A percentile compares a stretch with the other conserved stretches of the same genome.
phyloP scores from a whole-genome alignment of 2,888 invertebrate species.

The Octodonta nipae region DNA sequence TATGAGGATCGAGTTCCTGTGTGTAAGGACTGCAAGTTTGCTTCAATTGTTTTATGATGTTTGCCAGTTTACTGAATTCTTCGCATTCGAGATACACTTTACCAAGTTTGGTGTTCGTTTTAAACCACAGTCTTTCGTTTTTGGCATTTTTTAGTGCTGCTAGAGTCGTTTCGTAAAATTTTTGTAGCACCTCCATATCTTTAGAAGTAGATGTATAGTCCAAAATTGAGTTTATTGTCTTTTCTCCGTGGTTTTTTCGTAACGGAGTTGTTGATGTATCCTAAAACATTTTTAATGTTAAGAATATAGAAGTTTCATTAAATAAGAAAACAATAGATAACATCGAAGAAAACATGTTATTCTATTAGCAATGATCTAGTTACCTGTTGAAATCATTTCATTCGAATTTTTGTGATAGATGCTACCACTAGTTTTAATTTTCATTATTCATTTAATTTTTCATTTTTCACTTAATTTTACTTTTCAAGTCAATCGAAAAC shows the following conservation, averaged over 20 bases:
- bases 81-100: constrained; percentile 92
- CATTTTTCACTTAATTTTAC: no score
- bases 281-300: no score
- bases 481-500: no score
- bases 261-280: constrained; percentile 95
- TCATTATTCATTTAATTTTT: no score
- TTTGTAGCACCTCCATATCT: constrained; percentile 68
- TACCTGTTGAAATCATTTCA: no score
- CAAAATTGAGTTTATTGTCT: constrained; percentile 96
- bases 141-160: constrained; percentile 91
- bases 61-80: constrained; percentile 81
- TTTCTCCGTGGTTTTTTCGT: constrained; percentile 98
- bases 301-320: not conserved
- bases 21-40: constrained; percentile 63
- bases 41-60: constrained; percentile 90
- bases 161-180: constrained; percentile 92
- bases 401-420: no score
- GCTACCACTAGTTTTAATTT: no score
- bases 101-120: constrained; percentile 95
- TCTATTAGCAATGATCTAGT: no score
- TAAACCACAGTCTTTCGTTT: constrained; percentile 97
- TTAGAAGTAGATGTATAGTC: constrained; percentile 98
- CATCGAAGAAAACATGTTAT: no score
- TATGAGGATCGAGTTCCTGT: constrained; percentile 89
- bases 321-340: no score